Evolutionary conservation across 92 coral and sea anemone species (phyloP), one percentile per base, ranked within the genome.

Genomic region (Galaxea fascicularis): DNA sequence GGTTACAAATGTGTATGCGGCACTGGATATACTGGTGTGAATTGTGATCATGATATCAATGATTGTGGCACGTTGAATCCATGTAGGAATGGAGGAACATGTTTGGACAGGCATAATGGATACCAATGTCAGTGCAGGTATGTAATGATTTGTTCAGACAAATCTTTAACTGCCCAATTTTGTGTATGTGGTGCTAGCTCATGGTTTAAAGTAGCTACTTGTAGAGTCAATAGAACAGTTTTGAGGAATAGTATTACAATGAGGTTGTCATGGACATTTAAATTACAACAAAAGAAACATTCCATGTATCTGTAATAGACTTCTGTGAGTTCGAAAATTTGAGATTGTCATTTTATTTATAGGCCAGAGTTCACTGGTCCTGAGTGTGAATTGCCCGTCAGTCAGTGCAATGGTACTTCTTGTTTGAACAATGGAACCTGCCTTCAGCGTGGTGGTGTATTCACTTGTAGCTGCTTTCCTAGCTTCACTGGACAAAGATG

Each of bases 41-140:
- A 95, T 41, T 97, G 99, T 71, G 86, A 88, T 78, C 82, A 90
- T 74, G 85, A 94, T 53, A 71, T 95, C 27, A 92, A 97, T 90
- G 94, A 97, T 57, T 97, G 99, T 71, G 97, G 98, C 18, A 76
- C 77, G 12, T 86, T 90, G 69, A 93, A 94, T 79, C 99, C 98
- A 25, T 97, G 99, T 72, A 83, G 89, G 77, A 97, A 97, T 85
- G 99, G 99, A 18, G 99, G 98, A 76, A 85, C 94, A 3, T 97
- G 99, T 87, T 24, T 76, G 71, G 99, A 97, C 73, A 85, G 92
- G 63, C 73, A 84, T 82, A 91, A 79, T 63, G 95, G 95, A 22
- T 97, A 97, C 66, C 90, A 87, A 39, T 97, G 99, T 74, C 71
- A 35, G 13, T 97, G 99, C 95, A 95, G 99, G 99, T 97, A 66